Evolutionary conservation across 2,113 vertebrate genomes (phyloP), one percentile per base, ranked within the genome.

Genomic region (Burhinus bistriatus): DNA sequence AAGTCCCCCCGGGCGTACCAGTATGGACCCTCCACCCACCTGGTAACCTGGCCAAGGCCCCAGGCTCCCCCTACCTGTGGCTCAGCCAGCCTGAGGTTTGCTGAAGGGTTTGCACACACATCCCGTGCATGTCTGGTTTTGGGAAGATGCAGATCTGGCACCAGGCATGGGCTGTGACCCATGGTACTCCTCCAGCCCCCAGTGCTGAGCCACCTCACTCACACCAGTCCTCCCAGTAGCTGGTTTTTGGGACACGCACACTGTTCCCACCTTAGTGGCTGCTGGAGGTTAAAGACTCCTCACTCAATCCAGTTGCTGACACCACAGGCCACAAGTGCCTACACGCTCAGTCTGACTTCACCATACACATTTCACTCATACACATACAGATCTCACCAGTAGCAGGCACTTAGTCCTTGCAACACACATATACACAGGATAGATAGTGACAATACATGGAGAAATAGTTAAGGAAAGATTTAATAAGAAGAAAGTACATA

Each of bases 171-270:
- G 12, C 26, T 51, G 6, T 59, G 38, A 62, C 11, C 17, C 3
- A 0, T 2, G 0, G 32, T 25, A 12, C 11, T 40, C 10, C 40
- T 75, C 17, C 11, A 68, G 20, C 4, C 3, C 11, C 15, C 1
- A 1, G 3, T 20, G 9, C 19, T 30, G 29, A 42, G 12, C 8
- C 14, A 47, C 11, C n/a, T 49, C 30, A 49, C 7, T 49, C 20
- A n/a, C 15, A 42, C 5, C 9, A 29, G 25, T 59, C 25, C 11
- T 36, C 9, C 5, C 6, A 59, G 36, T 20, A 77, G 12, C n/a
- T 51, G 11, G 0, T 10, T 68, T 66, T 29, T n/a, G n/a, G 14
- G 36, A 77, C 5, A 19, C n/a, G n/a, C 9, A 58, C 5, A 8
- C 8, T 19, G 6, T 51, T 59, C 19, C 11, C 9, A 15, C 20